A percentile compares a stretch with the other conserved stretches of the same genome.
phyloP scores from a whole-genome alignment of 2,797 vertebrate genomes.

The Typhlichthys eigenmanni region DNA sequence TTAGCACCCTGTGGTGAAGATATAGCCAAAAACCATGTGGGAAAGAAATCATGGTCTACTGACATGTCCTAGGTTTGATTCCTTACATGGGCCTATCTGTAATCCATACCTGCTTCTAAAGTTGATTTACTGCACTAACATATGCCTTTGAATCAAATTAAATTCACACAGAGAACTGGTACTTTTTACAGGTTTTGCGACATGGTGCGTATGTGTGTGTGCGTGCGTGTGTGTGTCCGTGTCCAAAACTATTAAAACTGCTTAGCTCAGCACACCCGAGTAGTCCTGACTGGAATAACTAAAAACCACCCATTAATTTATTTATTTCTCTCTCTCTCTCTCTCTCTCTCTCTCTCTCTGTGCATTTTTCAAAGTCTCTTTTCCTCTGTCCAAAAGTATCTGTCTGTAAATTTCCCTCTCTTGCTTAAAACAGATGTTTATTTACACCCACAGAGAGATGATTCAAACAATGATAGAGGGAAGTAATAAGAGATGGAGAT shows the following conservation, averaged over 20 bases:
- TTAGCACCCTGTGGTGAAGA: too few relatives aligned
- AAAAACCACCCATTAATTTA: conserved; percentile 22
- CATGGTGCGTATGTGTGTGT: background rate
- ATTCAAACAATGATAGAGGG: too few relatives aligned
- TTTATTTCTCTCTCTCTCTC: background rate
- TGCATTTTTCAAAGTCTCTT: background rate
- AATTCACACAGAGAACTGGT: too few relatives aligned
- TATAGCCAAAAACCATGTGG: too few relatives aligned
- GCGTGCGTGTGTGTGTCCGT: conserved; percentile 10
- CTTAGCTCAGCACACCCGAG: conserved; percentile 29
- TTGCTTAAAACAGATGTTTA: background rate
- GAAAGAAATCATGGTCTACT: too few relatives aligned
- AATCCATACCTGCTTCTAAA: too few relatives aligned
- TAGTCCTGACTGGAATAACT: conserved; percentile 44
- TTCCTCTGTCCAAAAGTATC: background rate
- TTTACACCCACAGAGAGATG: background rate
- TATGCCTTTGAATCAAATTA: too few relatives aligned
- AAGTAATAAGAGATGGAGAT: too few relatives aligned
- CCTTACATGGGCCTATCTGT: too few relatives aligned
- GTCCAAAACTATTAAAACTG: conserved; percentile 18
- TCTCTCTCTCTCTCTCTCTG: background rate
- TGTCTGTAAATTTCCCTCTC: background rate
- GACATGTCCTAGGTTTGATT: too few relatives aligned
- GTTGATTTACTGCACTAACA: too few relatives aligned
- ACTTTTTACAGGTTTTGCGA: too few relatives aligned